Evolutionary conservation across 1,140 invertebrate species (phyloP).

Genomic region (Tetramorium simillimum): DNA sequence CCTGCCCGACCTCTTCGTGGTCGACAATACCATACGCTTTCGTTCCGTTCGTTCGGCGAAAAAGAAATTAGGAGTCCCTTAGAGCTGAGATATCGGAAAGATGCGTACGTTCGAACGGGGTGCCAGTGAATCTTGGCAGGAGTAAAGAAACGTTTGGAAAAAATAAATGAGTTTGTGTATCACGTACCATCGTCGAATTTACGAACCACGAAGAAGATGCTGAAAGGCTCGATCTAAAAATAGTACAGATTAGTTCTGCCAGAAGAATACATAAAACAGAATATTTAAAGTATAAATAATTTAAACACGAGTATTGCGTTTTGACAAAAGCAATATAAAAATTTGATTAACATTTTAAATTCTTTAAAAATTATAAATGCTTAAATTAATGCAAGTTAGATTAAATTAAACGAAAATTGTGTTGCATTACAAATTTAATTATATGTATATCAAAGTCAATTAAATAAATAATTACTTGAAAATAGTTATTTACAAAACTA

Average conservation of each 20-base stretch:
- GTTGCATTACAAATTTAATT: background rate
- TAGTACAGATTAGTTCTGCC: background rate
- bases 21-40: conserved; percentile 52
- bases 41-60: conserved; percentile 57
- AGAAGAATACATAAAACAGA: background rate
- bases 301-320: background rate
- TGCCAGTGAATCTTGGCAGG: background rate
- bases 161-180: conserved; percentile 50
- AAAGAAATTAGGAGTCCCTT: conserved; percentile 53
- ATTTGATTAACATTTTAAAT: background rate
- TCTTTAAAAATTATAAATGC: background rate
- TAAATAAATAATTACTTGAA: background rate
- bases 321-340: background rate
- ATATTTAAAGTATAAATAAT: background rate
- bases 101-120: conserved; percentile 42
- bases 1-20: conserved; percentile 65
- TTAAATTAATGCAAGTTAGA: background rate
- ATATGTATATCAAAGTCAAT: background rate
- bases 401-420: background rate
- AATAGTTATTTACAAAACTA: too few species aligned
- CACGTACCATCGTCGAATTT: background rate
- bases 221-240: background rate
- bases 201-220: background rate
- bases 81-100: conserved; percentile 1
- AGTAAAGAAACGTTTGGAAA: background rate